These are phyloP conservation scores for Bathynomus jamesi DNA, from an alignment of 1,140 invertebrate species.

Conservation along the genomic window DNA sequence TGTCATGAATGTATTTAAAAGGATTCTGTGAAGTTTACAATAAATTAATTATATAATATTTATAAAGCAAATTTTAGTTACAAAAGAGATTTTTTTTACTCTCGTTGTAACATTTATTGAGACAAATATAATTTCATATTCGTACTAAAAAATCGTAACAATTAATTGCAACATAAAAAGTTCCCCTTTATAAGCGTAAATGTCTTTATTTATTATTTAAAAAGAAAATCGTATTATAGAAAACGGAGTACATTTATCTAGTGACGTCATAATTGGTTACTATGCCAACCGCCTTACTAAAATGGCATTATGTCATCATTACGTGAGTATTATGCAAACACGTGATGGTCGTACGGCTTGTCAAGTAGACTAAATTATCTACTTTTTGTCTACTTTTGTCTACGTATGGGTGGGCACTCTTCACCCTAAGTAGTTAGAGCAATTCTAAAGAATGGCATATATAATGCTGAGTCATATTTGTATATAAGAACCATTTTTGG, in stretches of 20 bases:
- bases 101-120: no score
- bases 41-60: no score
- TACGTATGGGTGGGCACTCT: neutral
- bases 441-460: neutral
- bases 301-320: neutral
- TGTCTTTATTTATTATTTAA: neutral
- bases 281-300: neutral
- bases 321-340: neutral
- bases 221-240: neutral
- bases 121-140: no score
- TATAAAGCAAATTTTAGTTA: no score
- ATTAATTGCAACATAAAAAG: neutral
- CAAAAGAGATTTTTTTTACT: no score
- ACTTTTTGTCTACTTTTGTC: neutral
- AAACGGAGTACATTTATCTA: neutral
- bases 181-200: neutral
- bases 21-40: no score
- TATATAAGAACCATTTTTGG: neutral
- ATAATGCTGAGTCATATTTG: constrained; percentile 1
- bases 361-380: neutral
- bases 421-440: neutral
- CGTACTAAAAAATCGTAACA: no score
- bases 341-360: neutral
- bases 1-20: no score
- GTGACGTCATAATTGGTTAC: neutral